Evolutionary conservation across 2,797 vertebrate genomes (phyloP), one percentile per base, ranked within the genome.

Genomic region (Poeciliopsis gracilis): DNA sequence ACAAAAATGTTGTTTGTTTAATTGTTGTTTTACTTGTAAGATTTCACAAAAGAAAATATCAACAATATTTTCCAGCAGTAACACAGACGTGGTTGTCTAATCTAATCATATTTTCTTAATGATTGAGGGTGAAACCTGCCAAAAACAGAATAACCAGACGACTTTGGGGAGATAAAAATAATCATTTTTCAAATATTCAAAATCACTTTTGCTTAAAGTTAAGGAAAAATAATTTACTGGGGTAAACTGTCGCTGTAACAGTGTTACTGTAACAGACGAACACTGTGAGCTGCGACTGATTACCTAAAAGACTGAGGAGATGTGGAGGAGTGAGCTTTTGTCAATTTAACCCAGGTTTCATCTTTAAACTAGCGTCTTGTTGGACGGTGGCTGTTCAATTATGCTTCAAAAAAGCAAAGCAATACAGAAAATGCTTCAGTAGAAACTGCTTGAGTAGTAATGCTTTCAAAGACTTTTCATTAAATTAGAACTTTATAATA

Each of bases 301-400:
- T 86, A 85, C 69, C 73, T 70, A 49, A 53, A 76, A 82, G 45
- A 84, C 28, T 15, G 12, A 67, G 49, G 49, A 89, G 84, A 83
- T 69, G 74, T 83, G 75, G 43, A 57, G 75, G 75, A 36, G 70
- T 72, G 75, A 82, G 85, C 82, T 77, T 89, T 75, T 83, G 77
- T 84, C 81, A 81, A 80, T 88, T 86, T 88, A 73, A 84, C 80
- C 85, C 63, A 28, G 72, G 66, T 75, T 77, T 36, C 45, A 3
- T 76, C 53, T 38, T 55, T 86, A 61, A 86, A 80, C 72, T 25
- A 73, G 72, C 51, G 53, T 59, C 59, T 76, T 75, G 69, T 74
- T 78, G 76, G 45, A 77, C 63, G 69, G 76, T 70, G 16, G n/a
- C 41, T 81, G 76, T 79, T 85, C 66, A 84, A 82, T 86, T 85